Evolutionary conservation across 2,797 vertebrate genomes (phyloP).

Genomic region (Chelon auratus): DNA sequence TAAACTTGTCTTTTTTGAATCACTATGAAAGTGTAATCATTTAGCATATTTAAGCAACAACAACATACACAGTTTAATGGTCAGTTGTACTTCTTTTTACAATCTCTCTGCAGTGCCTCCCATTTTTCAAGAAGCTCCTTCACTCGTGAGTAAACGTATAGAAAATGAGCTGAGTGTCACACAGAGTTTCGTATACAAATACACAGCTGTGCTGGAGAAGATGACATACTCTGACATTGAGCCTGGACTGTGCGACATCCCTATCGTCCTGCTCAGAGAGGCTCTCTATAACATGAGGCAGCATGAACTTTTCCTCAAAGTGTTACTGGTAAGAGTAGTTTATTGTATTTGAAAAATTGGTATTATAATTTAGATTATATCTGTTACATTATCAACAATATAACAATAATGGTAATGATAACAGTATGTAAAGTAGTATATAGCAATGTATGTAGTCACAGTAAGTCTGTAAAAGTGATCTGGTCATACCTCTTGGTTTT

Average conservation of each 20-base stretch:
- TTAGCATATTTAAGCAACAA: no score
- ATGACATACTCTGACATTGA: conserved; percentile 28
- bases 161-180: conserved; percentile 79
- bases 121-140: conserved; percentile 83
- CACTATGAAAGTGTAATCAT: no score
- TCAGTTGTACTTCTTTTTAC: not conserved
- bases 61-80: no score
- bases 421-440: no score
- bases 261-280: conserved; percentile 81
- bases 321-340: conserved; percentile 88
- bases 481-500: no score
- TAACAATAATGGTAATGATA: no score
- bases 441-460: no score
- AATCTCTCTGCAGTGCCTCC: conserved; percentile 82
- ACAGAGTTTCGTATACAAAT: conserved; percentile 80
- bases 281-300: conserved; percentile 90
- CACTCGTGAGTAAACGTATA: conserved; percentile 65
- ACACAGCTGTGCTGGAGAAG: conserved; percentile 88
- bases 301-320: conserved; percentile 88
- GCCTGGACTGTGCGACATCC: conserved; percentile 17
- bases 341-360: not conserved
- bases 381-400: no score
- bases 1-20: no score
- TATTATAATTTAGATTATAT: not conserved
- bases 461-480: no score